Base-by-base conservation (phyloP, 1,140 invertebrate species). In the Caenorhabditis elegans region DNA sequence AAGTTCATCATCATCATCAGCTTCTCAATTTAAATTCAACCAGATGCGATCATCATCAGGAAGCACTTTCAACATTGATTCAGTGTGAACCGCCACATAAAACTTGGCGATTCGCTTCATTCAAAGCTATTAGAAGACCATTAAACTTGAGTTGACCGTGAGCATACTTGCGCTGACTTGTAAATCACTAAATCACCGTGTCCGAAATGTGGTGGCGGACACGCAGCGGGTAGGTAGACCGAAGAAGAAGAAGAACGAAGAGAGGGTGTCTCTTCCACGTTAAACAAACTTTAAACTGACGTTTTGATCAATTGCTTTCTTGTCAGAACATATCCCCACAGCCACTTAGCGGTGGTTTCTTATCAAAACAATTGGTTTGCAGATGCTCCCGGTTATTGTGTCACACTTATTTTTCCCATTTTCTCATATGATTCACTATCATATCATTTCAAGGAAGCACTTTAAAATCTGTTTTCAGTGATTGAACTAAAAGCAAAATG, bases 171-270 rank as follows among this genome's bases (percentile, higher is more conserved):
- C 60, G 34, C n/a, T 60, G 55, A 60, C 55, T 70, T 70, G 60
- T 70, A 70, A 70, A 70, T 70, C 60, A 70, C 60, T 70, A 70
- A 70, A 70, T 70, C 60, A 70, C 60, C 60, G 60, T 70, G 60
- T 70, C 60, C 34, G 60, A 70, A 60, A 60, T 60, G 60, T 70
- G 60, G 34, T 22, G 60, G 34, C 19, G 60, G 39, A n/a, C 60
- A 70, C 60, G 13, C 36, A 70, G 60, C 60, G 60, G 60, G 60
- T 70, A 70, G 60, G 60, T 70, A 70, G 60, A n/a, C 34, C 28
- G 15, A 53, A 26, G 24, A 53, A 17, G 13, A 22, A 34, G 34
- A 11, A 43, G 15, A 43, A 43, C 39, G 39, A 43, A 43, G 26
- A 70, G 19, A 60, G 34, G 60, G 60, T 39, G 60, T 39, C 34